These are phyloP conservation scores for Leptatherina wallacei DNA, from an alignment of 2,797 vertebrate species.

Conservation along the genomic window DNA sequence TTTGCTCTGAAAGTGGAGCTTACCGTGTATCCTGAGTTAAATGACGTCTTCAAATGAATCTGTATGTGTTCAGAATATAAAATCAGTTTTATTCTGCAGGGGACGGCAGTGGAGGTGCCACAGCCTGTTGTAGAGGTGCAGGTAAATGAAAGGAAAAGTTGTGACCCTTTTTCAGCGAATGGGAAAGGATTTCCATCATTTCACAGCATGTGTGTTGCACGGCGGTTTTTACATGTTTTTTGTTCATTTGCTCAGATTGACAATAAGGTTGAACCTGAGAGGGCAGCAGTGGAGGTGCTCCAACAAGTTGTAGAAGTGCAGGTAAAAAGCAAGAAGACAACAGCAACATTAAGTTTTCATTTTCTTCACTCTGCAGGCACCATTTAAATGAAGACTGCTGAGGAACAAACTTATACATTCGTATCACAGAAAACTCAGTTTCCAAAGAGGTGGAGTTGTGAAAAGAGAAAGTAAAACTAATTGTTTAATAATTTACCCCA, in stretches of 20 bases:
- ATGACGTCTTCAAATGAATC: conserved; percentile 4
- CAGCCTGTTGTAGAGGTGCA: conserved; percentile 55
- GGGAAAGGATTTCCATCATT: conserved; percentile 1
- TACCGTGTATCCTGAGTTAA: neutral
- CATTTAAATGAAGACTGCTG: conserved; percentile 20
- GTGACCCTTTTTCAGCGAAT: conserved; percentile 16
- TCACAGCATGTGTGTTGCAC: neutral
- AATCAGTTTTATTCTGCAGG: conserved; percentile 61
- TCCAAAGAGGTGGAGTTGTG: neutral
- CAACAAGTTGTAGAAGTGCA: conserved; percentile 50
- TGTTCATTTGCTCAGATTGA: conserved; percentile 54
- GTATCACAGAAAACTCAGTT: conserved; percentile 8
- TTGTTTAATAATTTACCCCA: too few relatives aligned
- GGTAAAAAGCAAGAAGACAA: conserved; percentile 60
- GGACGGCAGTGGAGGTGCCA: conserved; percentile 44
- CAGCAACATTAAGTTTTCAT: conserved; percentile 15
- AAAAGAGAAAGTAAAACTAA: neutral
- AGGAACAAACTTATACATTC: neutral
- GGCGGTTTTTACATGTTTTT: conserved; percentile 17
- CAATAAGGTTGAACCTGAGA: conserved; percentile 62
- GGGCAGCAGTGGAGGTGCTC: conserved; percentile 51
- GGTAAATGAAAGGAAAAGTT: conserved; percentile 58
- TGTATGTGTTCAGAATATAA: conserved; percentile 39
- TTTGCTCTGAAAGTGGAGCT: neutral
- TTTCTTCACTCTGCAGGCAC: conserved; percentile 35